A percentile compares a stretch with the other conserved stretches of the same genome.
These are phyloP conservation scores for Falco novaeseelandiae DNA, from an alignment of 2,797 vertebrate genomes.

Conservation along the genomic window DNA sequence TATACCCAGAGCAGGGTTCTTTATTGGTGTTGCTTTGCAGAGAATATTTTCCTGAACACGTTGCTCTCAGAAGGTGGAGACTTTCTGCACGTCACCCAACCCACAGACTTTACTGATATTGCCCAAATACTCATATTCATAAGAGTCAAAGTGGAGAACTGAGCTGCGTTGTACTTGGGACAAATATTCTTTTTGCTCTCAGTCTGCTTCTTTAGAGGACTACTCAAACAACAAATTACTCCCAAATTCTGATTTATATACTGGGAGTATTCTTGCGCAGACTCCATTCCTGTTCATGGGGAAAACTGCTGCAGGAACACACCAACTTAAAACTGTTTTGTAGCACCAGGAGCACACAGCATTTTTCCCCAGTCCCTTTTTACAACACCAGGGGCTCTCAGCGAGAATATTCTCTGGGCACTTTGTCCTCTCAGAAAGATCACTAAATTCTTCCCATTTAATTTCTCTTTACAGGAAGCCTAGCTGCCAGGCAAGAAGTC, in stretches of 20 bases:
- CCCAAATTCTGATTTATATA: not conserved
- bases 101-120: not conserved
- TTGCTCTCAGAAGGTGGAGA: not conserved
- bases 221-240: not conserved
- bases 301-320: not conserved
- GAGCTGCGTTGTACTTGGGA: not conserved
- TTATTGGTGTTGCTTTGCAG: not conserved
- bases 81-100: not conserved
- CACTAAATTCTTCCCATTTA: not conserved
- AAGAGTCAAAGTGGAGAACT: not conserved
- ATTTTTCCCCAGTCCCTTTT: not conserved
- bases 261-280: not conserved
- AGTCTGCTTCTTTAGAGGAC: not conserved
- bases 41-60: not conserved
- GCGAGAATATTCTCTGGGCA: not conserved
- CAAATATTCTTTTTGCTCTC: not conserved
- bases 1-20: not conserved
- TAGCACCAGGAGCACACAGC: not conserved
- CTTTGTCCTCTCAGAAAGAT: not conserved
- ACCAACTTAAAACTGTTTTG: not conserved
- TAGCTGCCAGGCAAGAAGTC: not conserved
- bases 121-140: not conserved
- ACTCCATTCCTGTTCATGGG: not conserved
- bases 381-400: not conserved
- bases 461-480: conserved; percentile 12